Conservation (phyloP, 2,113 vertebrate genomes). For the Dicerorhinus sumatrensis region DNA sequence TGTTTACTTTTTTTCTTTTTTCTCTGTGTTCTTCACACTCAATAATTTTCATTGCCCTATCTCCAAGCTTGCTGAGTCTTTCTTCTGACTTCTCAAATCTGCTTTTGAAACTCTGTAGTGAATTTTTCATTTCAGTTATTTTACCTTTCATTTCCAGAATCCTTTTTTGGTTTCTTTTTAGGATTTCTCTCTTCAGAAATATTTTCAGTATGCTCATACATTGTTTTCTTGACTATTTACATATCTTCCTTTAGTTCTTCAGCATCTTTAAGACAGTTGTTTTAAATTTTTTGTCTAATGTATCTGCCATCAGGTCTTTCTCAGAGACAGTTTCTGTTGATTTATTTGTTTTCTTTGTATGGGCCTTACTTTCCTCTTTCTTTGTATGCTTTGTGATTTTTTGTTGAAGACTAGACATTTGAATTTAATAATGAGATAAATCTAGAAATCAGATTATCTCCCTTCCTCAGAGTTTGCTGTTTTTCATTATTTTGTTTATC, state of each 20-base stretch:
- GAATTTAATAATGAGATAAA: background rate
- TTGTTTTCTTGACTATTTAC: too few species aligned
- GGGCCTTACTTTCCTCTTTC: background rate
- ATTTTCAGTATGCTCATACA: background rate
- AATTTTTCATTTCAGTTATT: background rate
- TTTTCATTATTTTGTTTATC: background rate
- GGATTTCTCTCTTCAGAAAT: background rate
- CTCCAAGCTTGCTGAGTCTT: background rate
- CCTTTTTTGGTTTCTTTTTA: background rate
- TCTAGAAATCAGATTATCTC: background rate
- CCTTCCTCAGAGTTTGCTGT: background rate
- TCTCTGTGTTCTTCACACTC: too few species aligned
- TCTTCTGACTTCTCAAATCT: background rate
- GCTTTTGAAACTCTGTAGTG: background rate
- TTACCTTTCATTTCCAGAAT: background rate
- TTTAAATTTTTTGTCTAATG: background rate
- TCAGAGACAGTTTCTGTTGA: background rate
- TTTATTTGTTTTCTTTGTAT: background rate
- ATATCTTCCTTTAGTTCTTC: background rate
- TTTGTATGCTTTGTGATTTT: background rate
- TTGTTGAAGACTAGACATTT: background rate
- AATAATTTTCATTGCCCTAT: background rate
- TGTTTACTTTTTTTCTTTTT: too few species aligned
- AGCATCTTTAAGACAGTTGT: background rate
- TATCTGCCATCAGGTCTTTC: background rate